Evolutionary conservation across 2,113 vertebrate species (phyloP).

Genomic region (Laticauda laticaudata): DNA sequence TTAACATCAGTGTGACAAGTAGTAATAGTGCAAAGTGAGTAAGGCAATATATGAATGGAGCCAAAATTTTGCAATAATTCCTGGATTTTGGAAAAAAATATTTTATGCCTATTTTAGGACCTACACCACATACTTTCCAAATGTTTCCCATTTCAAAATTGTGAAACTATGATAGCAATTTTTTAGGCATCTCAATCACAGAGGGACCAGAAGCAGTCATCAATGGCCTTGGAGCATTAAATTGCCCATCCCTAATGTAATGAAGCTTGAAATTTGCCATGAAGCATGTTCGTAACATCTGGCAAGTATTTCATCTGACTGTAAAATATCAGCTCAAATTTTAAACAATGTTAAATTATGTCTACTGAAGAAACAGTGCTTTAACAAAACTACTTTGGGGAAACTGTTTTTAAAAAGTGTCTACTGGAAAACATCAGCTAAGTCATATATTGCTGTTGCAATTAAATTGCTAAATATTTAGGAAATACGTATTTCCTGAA

Average conservation of each 20-base stretch:
- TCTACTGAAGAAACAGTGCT: not conserved
- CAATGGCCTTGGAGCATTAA: not conserved
- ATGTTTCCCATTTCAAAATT: not conserved
- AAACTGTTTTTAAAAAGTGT: not conserved
- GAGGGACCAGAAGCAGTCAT: not conserved
- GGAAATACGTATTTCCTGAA: not conserved
- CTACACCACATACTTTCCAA: not conserved
- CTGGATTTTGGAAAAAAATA: not conserved
- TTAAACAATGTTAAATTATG: not conserved
- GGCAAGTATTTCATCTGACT: not conserved
- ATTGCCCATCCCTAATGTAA: not conserved
- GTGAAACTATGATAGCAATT: not conserved
- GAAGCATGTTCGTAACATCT: not conserved
- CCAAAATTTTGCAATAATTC: not conserved
- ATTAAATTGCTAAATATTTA: not conserved
- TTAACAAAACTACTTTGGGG: not conserved
- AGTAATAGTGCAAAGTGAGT: not conserved
- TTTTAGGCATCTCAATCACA: not conserved
- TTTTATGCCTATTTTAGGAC: not conserved
- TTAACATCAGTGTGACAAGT: not conserved
- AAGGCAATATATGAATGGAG: not conserved
- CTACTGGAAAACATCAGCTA: not conserved
- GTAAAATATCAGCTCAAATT: not conserved
- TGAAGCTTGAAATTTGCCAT: not conserved
- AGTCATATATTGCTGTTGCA: not conserved